Evolutionary conservation across 2,113 vertebrate species (phyloP).

Genomic region (Perccottus glenii): DNA sequence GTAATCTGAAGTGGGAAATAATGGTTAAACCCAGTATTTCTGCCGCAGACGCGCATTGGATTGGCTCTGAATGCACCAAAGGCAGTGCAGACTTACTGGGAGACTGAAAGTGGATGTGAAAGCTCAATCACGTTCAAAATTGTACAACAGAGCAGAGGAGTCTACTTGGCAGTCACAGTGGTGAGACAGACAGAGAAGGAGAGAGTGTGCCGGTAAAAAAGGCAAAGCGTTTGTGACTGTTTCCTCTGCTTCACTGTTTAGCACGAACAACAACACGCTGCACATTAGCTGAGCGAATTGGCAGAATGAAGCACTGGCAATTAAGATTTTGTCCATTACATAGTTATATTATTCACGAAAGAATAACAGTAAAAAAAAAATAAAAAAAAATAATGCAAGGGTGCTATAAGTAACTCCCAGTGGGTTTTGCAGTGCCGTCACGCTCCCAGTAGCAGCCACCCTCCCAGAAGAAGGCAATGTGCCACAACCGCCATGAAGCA

Average conservation of each 20-base stretch:
- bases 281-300: slow-evolving; percentile 48
- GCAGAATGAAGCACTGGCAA: slow-evolving; percentile 58
- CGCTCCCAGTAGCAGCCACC: slow-evolving; percentile 42
- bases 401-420: slow-evolving; percentile 50
- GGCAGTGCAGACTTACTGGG: slow-evolving; percentile 56
- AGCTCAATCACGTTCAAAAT: slow-evolving; percentile 78
- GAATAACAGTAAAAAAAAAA: slow-evolving; percentile 43
- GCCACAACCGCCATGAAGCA: slow-evolving; percentile 56
- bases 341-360: slow-evolving; percentile 23
- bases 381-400: slow-evolving; percentile 30
- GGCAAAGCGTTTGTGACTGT: slow-evolving; percentile 45
- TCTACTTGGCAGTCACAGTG: slow-evolving; percentile 66
- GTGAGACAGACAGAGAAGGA: slow-evolving; percentile 45
- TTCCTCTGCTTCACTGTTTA: slow-evolving; percentile 34
- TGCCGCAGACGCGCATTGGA: slow-evolving; percentile 11
- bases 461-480: slow-evolving; percentile 54
- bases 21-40: slow-evolving; percentile 34
- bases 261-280: slow-evolving; percentile 30
- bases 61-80: slow-evolving; percentile 48
- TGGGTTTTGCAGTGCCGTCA: slow-evolving; percentile 57
- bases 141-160: slow-evolving; percentile 72
- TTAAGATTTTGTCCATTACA: slow-evolving; percentile 57
- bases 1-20: background rate
- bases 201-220: slow-evolving; percentile 28
- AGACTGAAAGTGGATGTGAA: slow-evolving; percentile 76